Evolutionary conservation across 2,797 vertebrate genomes (phyloP), one percentile per base, ranked within the genome.

Genomic region (Carcharodon carcharias): DNA sequence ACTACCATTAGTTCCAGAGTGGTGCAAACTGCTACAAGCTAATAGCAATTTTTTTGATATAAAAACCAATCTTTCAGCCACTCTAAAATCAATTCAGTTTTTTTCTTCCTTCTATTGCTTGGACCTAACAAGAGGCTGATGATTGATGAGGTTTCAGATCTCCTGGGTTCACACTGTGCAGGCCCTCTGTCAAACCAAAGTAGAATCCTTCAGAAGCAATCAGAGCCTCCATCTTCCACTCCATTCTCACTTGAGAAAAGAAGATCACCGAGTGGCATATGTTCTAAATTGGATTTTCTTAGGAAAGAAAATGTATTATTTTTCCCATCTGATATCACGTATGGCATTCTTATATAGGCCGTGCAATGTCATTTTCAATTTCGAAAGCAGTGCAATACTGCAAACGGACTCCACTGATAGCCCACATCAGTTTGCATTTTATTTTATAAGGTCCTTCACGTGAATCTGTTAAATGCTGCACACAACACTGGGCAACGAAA

Each of bases 271-370:
- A 54, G 11, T 71, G 63, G 94, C n/a, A 54, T 54, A 50, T 40
- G 12, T 95, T 71, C 94, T 69, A 95, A 95, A 95, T 95, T 95
- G 69, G 94, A 95, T 95, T 95, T 71, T 95, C 94, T 95, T 77
- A 95, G 69, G 69, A n/a, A 77, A 95, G 69, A 54, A 95, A 73
- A 71, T 71, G 69, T 95, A 56, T 95, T 77, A 77, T 95, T 95
- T 95, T 95, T 56, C 50, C 65, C 28, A 95, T 77, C 67, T 73
- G 94, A 73, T 95, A 95, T 58, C 94, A 77, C 67, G 26, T 67
- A n/a, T 21, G 31, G 50, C 69, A 73, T n/a, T 77, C 69, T 77
- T 77, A 95, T 21, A 35, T 71, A 35, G 69, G 40, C 31, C 54
- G 67, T 50, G 31, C 40, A 28, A 58, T 95, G 94, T 95, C 69